phyloP scores from a whole-genome alignment of 2,113 vertebrate genomes.

The Crotalus viridis region DNA sequence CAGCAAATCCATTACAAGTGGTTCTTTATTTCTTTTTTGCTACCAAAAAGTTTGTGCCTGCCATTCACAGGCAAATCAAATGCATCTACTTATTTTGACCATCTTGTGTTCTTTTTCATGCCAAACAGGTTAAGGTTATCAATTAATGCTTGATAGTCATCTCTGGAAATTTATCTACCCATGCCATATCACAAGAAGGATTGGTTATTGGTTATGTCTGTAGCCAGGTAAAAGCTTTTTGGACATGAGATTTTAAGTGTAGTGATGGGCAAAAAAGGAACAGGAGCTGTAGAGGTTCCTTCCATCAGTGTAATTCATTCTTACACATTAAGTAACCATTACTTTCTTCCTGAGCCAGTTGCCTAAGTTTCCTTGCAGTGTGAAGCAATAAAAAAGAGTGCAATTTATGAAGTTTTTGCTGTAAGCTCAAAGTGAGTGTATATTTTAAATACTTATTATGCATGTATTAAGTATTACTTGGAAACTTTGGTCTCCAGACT shows the following conservation, averaged over 20 bases:
- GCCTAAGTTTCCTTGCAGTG: background rate
- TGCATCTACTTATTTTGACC: background rate
- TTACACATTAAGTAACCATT: background rate
- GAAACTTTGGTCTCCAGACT: background rate
- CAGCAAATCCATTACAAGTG: background rate
- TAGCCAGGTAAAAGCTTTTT: background rate
- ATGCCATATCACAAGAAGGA: background rate
- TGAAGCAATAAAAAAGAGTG: background rate
- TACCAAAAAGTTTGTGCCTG: background rate
- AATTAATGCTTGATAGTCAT: background rate
- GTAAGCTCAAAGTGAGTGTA: background rate
- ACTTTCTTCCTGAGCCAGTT: background rate
- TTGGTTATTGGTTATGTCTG: background rate
- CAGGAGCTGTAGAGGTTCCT: background rate
- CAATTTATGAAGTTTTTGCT: background rate
- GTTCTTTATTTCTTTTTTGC: background rate
- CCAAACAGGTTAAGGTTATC: background rate
- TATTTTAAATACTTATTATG: background rate
- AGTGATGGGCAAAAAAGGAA: background rate
- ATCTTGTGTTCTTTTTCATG: background rate
- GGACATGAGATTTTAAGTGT: background rate
- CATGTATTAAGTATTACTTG: background rate
- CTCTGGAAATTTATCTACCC: background rate
- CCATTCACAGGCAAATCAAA: background rate
- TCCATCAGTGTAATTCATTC: background rate